These are phyloP conservation scores for Caradrina clavipalpis DNA, from an alignment of 2,888 invertebrate species.

Conservation along the genomic window DNA sequence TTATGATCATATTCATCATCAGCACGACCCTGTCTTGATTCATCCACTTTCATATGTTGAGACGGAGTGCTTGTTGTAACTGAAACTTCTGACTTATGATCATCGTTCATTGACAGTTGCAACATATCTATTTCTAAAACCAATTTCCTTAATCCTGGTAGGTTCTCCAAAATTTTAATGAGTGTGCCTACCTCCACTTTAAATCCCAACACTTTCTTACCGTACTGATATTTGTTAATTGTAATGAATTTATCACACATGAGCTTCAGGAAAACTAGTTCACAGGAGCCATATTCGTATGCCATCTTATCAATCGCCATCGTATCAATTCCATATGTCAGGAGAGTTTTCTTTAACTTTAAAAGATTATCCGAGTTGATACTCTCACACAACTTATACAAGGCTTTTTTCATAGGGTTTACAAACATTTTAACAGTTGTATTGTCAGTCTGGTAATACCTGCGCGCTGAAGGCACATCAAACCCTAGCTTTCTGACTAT, in stretches of 20 bases:
- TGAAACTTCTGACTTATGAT: conserved; percentile 35
- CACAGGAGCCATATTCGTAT: conserved; percentile 81
- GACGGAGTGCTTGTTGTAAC: conserved; percentile 59
- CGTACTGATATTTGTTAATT: conserved; percentile 64
- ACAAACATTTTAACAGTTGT: conserved; percentile 72
- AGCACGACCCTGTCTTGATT: conserved; percentile 43
- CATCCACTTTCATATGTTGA: conserved; percentile 51
- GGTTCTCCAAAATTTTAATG: conserved; percentile 76
- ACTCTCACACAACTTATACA: conserved; percentile 84
- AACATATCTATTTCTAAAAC: conserved; percentile 73
- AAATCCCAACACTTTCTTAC: conserved; percentile 60
- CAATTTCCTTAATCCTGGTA: conserved; percentile 73
- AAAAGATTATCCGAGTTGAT: conserved; percentile 74
- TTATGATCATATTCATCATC: conserved; percentile 41
- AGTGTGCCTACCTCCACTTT: conserved; percentile 74
- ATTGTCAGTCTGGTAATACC: conserved; percentile 75
- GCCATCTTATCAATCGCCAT: too few relatives aligned
- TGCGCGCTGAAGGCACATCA: conserved; percentile 73
- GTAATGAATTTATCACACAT: conserved; percentile 82
- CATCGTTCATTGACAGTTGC: conserved; percentile 70
- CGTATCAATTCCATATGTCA: conserved; percentile 77
- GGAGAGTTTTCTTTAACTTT: conserved; percentile 78
- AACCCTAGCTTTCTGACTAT: conserved; percentile 83
- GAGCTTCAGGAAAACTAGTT: conserved; percentile 81
- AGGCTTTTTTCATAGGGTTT: conserved; percentile 80